phyloP scores from a whole-genome alignment of 2,113 vertebrate genomes.

The Isurus oxyrinchus region DNA sequence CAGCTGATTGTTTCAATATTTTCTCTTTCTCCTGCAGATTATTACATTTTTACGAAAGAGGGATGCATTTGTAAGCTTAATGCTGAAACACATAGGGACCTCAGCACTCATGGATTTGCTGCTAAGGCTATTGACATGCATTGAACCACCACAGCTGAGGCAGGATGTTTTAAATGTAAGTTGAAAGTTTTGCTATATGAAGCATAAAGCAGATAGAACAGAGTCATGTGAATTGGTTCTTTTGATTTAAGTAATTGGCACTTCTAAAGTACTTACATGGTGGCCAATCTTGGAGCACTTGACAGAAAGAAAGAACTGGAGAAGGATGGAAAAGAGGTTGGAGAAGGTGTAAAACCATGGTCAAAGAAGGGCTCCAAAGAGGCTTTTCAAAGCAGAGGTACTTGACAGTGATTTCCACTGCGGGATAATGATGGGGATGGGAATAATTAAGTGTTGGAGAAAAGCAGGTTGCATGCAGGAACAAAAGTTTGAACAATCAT shows the following conservation, averaged over 20 bases:
- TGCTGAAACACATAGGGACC: constrained; percentile 97
- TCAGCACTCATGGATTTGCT: constrained; percentile 97
- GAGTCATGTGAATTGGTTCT: not conserved
- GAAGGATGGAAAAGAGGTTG: not conserved
- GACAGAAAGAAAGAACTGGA: not conserved
- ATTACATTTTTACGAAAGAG: constrained; percentile 90
- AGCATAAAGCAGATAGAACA: not conserved
- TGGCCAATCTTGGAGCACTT: not conserved
- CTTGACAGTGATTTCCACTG: too few relatives aligned
- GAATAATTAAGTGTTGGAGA: not conserved
- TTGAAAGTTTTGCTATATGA: not conserved
- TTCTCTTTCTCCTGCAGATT: constrained; percentile 59
- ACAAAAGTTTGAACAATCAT: not conserved
- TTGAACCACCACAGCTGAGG: constrained; percentile 89
- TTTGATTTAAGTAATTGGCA: not conserved
- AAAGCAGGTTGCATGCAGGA: not conserved
- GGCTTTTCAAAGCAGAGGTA: not conserved
- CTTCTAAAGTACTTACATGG: not conserved
- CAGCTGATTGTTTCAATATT: not conserved
- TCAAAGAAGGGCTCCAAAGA: not conserved
- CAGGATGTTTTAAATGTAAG: constrained; percentile 92
- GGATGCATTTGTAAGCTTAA: constrained; percentile 89
- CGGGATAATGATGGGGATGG: not conserved
- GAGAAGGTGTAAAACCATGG: not conserved
- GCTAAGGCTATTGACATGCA: constrained; percentile 92